Percentiles rank a stretch among this genome's conserved stretches.
Conservation (phyloP, 2,797 vertebrate genomes). For the Gephyroberyx darwinii region DNA sequence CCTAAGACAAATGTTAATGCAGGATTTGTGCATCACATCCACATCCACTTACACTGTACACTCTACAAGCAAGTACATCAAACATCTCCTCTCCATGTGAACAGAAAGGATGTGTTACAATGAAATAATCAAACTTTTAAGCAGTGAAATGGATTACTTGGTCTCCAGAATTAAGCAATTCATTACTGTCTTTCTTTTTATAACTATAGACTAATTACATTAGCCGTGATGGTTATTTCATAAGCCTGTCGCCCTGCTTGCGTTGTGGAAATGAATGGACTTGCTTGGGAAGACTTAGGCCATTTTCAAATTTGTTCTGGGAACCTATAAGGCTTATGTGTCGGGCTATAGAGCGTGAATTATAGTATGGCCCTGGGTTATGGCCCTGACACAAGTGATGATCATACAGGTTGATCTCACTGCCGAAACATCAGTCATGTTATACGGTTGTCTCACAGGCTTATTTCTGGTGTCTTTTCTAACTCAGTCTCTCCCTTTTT, state of each 20-base stretch:
- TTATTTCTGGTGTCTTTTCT: slow-evolving; percentile 64
- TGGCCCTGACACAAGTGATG: slow-evolving; percentile 46
- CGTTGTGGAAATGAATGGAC: slow-evolving; percentile 71
- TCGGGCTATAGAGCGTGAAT: slow-evolving; percentile 41
- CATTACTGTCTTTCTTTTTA: slow-evolving; percentile 79
- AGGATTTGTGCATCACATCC: slow-evolving; percentile 55
- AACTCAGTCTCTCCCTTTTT: slow-evolving; percentile 32
- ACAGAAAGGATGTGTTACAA: slow-evolving; percentile 54
- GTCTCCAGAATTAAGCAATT: slow-evolving; percentile 76
- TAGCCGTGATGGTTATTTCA: slow-evolving; percentile 70
- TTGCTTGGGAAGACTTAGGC: slow-evolving; percentile 47
- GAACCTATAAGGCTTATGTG: slow-evolving; percentile 54
- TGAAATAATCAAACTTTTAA: slow-evolving; percentile 68
- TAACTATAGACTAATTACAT: slow-evolving; percentile 79
- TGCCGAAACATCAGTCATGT: slow-evolving; percentile 48
- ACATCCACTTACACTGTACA: slow-evolving; percentile 34
- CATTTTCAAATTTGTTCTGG: slow-evolving; percentile 69
- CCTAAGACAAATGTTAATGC: slow-evolving; percentile 27
- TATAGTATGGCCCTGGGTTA: slow-evolving; percentile 56
- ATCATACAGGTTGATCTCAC: slow-evolving; percentile 39
- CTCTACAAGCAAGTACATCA: slow-evolving; percentile 35
- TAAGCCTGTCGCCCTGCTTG: slow-evolving; percentile 71
- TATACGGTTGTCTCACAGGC: slow-evolving; percentile 45
- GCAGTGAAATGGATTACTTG: slow-evolving; percentile 73
- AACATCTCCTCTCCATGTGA: slow-evolving; percentile 36